Evolutionary conservation across 2,888 invertebrate genomes (phyloP).

Genomic region (Synergus japonicus): DNA sequence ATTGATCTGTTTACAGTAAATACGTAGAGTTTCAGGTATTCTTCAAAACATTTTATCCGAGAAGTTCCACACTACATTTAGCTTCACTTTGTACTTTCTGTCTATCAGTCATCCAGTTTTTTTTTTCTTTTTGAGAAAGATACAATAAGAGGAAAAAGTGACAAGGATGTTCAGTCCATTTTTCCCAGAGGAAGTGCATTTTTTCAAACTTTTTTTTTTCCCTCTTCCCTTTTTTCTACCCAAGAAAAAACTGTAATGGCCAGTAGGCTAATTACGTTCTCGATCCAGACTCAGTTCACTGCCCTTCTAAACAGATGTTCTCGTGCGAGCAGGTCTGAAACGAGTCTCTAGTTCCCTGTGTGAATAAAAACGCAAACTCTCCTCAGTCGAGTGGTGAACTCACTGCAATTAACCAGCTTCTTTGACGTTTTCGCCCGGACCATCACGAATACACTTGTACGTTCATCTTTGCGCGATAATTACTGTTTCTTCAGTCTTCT

Average conservation of each 20-base stretch:
- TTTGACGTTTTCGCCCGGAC: not conserved
- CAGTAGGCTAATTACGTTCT: not conserved
- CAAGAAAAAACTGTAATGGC: not conserved
- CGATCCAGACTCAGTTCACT: not conserved
- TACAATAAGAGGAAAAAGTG: not conserved
- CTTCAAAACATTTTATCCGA: not conserved
- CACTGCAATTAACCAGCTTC: constrained; percentile 3
- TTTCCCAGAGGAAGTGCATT: not conserved
- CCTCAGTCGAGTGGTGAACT: not conserved
- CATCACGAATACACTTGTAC: not conserved
- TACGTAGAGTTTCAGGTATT: no score
- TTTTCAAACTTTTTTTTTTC: not conserved
- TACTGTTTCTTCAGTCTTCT: not conserved
- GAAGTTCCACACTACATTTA: not conserved
- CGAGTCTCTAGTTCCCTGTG: not conserved
- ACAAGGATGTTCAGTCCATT: not conserved
- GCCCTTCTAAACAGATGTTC: not conserved
- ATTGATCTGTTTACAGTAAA: no score
- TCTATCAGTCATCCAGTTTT: not conserved
- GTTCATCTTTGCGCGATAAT: not conserved
- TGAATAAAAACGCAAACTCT: not conserved
- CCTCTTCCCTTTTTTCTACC: not conserved
- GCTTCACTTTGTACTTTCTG: not conserved
- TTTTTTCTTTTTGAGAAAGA: not conserved
- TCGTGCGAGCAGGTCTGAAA: not conserved